Evolutionary conservation across 2,888 invertebrate species (phyloP).

Genomic region (Pseudeuparius sepicola): DNA sequence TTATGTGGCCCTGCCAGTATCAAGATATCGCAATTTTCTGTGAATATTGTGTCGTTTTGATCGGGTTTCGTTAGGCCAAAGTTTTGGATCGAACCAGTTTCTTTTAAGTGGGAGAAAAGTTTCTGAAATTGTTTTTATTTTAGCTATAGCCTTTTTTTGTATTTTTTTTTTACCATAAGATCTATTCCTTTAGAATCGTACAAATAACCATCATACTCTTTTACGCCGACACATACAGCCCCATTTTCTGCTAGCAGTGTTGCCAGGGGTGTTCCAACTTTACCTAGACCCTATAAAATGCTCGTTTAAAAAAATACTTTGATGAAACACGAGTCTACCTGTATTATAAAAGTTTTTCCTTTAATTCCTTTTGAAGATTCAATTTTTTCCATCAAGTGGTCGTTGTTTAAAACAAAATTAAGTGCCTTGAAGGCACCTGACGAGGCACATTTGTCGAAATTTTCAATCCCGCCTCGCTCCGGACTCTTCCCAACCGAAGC

Average conservation of each 20-base stretch:
- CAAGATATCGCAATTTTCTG: conserved; percentile 33
- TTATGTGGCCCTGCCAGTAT: conserved; percentile 33
- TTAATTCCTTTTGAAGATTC: conserved; percentile 26
- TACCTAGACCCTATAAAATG: conserved; percentile 32
- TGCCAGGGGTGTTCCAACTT: conserved; percentile 30
- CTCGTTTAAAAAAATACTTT: too few relatives aligned
- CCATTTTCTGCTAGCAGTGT: conserved; percentile 28
- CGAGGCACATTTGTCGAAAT: conserved; percentile 28
- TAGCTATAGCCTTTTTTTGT: too few relatives aligned
- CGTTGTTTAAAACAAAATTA: conserved; percentile 29
- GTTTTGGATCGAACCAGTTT: conserved; percentile 27
- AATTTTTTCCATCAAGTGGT: conserved; percentile 27
- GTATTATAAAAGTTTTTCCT: conserved; percentile 35
- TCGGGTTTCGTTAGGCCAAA: conserved; percentile 27
- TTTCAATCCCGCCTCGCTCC: conserved; percentile 28
- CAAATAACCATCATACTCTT: conserved; percentile 31
- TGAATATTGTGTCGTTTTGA: conserved; percentile 26
- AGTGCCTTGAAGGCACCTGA: conserved; percentile 29
- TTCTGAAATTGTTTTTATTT: too few relatives aligned
- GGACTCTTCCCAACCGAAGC: conserved; percentile 29
- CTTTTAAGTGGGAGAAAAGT: conserved; percentile 26
- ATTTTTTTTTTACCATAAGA: conserved; percentile 22
- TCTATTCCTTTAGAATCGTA: conserved; percentile 32
- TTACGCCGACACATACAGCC: conserved; percentile 35
- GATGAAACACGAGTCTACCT: too few relatives aligned